phyloP scores from a whole-genome alignment of 2,797 vertebrate species.

The Pangasius larnaudii region DNA sequence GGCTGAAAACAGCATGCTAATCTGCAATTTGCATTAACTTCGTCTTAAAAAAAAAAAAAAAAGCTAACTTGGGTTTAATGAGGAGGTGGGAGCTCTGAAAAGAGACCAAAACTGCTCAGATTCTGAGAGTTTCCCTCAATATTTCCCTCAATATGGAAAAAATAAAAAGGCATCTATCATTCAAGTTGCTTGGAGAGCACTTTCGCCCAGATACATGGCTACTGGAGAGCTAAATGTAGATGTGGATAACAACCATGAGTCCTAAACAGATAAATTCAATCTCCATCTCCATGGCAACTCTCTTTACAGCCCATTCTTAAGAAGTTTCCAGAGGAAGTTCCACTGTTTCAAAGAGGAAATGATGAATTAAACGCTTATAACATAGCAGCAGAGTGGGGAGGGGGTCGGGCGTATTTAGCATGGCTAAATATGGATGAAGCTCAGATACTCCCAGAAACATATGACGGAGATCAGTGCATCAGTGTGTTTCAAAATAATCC shows the following conservation, averaged over 20 bases:
- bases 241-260: conserved; percentile 32
- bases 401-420: background rate
- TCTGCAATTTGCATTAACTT: background rate
- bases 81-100: background rate
- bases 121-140: background rate
- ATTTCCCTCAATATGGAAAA: background rate
- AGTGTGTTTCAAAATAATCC: background rate
- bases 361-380: conserved; percentile 4
- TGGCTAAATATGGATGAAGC: background rate
- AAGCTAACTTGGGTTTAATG: background rate
- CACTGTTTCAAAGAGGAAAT: conserved; percentile 8
- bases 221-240: conserved; percentile 28
- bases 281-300: conserved; percentile 39
- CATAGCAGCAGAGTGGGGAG: background rate
- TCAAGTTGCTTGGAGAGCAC: conserved; percentile 5
- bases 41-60: background rate
- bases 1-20: background rate
- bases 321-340: conserved; percentile 34
- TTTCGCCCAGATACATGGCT: conserved; percentile 27
- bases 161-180: background rate
- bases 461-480: background rate
- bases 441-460: background rate
- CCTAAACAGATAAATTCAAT: conserved; percentile 22
- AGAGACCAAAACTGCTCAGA: background rate
- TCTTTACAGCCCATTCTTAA: conserved; percentile 26